phyloP scores from a whole-genome alignment of 2,797 vertebrate species.

The Halcyon chelicuti region DNA sequence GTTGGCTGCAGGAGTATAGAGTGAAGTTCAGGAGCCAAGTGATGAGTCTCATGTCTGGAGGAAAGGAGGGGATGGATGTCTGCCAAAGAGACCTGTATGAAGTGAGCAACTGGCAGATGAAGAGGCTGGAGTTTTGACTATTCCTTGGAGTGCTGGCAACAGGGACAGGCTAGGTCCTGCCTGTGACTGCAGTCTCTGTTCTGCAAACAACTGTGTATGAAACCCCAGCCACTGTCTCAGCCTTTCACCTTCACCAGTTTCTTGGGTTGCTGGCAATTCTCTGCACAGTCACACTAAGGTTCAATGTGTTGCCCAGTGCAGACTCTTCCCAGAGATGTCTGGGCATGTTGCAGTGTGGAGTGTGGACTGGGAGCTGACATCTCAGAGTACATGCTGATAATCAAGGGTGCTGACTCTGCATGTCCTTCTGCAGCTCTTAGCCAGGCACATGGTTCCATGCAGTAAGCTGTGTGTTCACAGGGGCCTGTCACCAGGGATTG shows the following conservation, averaged over 20 bases:
- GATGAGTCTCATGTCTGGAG: background rate
- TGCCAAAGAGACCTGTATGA: background rate
- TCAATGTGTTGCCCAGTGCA: background rate
- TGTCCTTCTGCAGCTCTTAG: background rate
- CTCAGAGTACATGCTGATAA: background rate
- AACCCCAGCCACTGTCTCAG: background rate
- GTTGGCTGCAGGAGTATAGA: background rate
- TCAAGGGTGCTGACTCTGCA: background rate
- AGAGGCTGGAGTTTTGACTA: background rate
- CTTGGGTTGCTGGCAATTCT: background rate
- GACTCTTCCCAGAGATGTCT: background rate
- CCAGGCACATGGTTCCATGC: background rate
- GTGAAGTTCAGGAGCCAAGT: background rate
- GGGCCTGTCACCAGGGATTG: background rate
- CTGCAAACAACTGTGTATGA: background rate
- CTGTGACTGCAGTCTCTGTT: background rate
- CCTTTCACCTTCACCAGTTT: background rate
- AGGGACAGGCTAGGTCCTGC: background rate
- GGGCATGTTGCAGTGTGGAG: rapidly evolving
- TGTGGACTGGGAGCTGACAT: background rate
- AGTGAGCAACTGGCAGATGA: background rate
- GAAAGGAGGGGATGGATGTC: background rate
- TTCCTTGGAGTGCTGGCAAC: background rate
- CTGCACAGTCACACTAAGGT: background rate
- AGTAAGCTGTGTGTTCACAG: background rate